Percentiles rank a stretch among this genome's conserved stretches.
These are phyloP conservation scores for Drosophila grimshawi DNA, from an alignment of 1,140 invertebrate species.

Conservation along the genomic window DNA sequence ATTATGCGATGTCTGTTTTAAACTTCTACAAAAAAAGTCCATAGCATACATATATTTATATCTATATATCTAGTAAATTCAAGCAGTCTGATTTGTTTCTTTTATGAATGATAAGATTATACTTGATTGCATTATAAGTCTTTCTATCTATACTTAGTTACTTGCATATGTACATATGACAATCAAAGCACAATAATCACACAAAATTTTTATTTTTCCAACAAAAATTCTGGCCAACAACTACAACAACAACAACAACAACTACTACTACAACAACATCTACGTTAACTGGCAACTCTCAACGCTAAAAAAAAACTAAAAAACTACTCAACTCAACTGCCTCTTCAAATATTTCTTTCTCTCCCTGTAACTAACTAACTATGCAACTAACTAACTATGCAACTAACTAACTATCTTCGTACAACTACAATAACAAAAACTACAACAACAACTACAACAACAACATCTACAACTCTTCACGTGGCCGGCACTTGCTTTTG, in stretches of 20 bases:
- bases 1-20: constrained; percentile 3
- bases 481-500: constrained; percentile 3
- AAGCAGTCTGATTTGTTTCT: not conserved
- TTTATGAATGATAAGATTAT: constrained; percentile 25
- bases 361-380: constrained; percentile 52
- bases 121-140: constrained; percentile 28
- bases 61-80: constrained; percentile 13
- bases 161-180: constrained; percentile 42
- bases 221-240: constrained; percentile 71
- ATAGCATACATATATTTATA: not conserved
- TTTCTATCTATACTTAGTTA: constrained; percentile 26
- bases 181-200: constrained; percentile 76
- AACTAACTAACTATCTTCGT: constrained; percentile 44
- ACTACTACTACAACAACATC: constrained; percentile 59
- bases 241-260: constrained; percentile 33
- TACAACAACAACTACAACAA: constrained; percentile 18
- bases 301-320: constrained; percentile 51
- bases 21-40: not conserved
- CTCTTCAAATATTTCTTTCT: constrained; percentile 73
- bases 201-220: constrained; percentile 74
- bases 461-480: constrained; percentile 13
- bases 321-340: constrained; percentile 59
- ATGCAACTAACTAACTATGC: constrained; percentile 36
- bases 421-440: constrained; percentile 27
- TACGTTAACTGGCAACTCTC: constrained; percentile 66